Conservation (phyloP, 1,140 invertebrate genomes). For the Apis florea region DNA sequence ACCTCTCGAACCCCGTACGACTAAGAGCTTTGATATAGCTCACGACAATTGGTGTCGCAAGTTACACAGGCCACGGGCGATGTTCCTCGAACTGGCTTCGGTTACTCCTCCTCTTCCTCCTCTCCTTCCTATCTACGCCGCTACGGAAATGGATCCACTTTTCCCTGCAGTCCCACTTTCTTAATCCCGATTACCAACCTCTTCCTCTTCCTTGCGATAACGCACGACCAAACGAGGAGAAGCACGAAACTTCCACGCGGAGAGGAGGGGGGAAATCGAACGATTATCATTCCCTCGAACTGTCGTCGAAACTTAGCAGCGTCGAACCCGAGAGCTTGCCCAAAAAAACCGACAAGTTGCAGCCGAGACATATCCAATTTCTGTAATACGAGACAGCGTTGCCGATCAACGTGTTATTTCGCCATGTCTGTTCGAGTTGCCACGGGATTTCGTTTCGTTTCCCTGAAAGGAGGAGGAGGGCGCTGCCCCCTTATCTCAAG, state of each 20-base stretch:
- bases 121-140: neutral
- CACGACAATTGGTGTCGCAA: conserved; percentile 71
- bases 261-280: too few relatives aligned
- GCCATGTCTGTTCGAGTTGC: conserved; percentile 19
- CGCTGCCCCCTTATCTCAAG: conserved; percentile 50
- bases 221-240: conserved; percentile 27
- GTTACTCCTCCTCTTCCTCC: neutral
- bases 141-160: conserved; percentile 10
- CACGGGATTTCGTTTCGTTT: conserved; percentile 49
- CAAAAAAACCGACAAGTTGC: conserved; percentile 2
- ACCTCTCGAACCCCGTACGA: conserved; percentile 56
- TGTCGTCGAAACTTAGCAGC: too few relatives aligned
- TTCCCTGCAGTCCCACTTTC: conserved; percentile 31
- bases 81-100: conserved; percentile 39
- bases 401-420: conserved; percentile 51
- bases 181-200: conserved; percentile 31
- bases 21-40: conserved; percentile 69
- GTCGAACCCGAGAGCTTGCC: too few relatives aligned
- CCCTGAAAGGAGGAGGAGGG: conserved; percentile 34
- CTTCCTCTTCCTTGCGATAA: neutral
- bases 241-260: neutral
- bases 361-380: conserved; percentile 59
- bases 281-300: neutral
- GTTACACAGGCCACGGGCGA: conserved; percentile 70
- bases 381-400: conserved; percentile 39